These are phyloP conservation scores for Echinometra lucunter DNA, from an alignment of 53 echinoderm and acorn worm genomes.

Conservation along the genomic window DNA sequence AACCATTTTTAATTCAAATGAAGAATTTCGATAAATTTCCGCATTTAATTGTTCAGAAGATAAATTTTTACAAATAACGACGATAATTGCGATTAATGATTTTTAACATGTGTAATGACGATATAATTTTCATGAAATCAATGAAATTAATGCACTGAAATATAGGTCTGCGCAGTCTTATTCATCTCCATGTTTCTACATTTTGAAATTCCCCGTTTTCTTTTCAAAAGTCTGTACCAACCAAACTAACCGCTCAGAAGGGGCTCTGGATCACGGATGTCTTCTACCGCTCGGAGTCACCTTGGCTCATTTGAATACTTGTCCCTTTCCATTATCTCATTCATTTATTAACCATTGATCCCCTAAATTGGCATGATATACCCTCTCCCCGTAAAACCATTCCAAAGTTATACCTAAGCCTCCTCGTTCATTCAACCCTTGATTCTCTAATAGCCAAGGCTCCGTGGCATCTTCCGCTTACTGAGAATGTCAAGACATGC, in stretches of 20 bases:
- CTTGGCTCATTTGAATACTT: conserved; percentile 29
- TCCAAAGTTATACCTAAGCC: background rate
- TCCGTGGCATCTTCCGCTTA: background rate
- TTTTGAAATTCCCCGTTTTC: background rate
- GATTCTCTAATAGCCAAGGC: conserved; percentile 28
- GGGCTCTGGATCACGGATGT: background rate
- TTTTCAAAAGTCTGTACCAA: background rate
- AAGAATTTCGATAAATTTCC: too few relatives aligned
- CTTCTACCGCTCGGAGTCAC: conserved; percentile 5
- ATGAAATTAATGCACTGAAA: background rate
- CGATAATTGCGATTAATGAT: too few relatives aligned
- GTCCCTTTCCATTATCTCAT: conserved; percentile 47
- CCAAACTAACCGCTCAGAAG: background rate
- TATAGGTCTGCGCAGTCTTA: background rate
- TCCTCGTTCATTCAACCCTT: conserved; percentile 61
- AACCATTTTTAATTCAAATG: too few relatives aligned
- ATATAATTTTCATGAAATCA: background rate
- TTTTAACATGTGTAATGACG: too few relatives aligned
- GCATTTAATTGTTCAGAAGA: too few relatives aligned
- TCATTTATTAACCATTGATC: conserved; percentile 61
- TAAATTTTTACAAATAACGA: too few relatives aligned
- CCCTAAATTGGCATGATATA: conserved; percentile 66
- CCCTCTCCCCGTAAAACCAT: conserved; percentile 3
- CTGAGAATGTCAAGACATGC: background rate
- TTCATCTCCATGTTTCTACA: background rate